Evolutionary conservation across 1,140 invertebrate genomes (phyloP).

Genomic region (Diabrotica undecimpunctata): DNA sequence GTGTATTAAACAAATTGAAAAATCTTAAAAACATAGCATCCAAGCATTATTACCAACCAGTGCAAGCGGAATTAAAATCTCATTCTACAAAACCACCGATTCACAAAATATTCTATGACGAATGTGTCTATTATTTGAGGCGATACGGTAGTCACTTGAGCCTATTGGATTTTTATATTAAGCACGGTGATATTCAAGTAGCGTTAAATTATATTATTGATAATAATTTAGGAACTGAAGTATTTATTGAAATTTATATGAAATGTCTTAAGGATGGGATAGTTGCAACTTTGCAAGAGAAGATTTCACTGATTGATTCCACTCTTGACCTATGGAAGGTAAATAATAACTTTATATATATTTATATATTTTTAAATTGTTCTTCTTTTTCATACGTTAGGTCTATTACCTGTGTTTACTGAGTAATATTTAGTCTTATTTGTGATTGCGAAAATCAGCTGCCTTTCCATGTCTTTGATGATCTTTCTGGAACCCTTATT

Average conservation of each 20-base stretch:
- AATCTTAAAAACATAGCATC: conserved; percentile 47
- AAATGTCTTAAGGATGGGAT: conserved; percentile 59
- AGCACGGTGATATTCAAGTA: conserved; percentile 57
- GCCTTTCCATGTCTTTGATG: no score
- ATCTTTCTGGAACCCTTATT: no score
- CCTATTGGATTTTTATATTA: conserved; percentile 68
- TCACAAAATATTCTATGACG: conserved; percentile 61
- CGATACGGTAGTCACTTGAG: conserved; percentile 66
- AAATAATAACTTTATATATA: conserved; percentile 34
- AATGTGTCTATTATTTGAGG: conserved; percentile 68
- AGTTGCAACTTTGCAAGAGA: conserved; percentile 57
- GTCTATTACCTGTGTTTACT: no score
- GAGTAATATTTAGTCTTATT: no score
- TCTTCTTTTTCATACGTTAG: no score
- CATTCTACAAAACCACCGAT: conserved; percentile 16
- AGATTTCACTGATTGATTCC: conserved; percentile 59
- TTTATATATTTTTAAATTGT: no score
- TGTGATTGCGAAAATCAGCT: no score
- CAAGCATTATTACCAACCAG: conserved; percentile 39
- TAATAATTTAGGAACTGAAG: conserved; percentile 61
- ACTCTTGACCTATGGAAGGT: conserved; percentile 64
- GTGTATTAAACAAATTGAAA: conserved; percentile 49
- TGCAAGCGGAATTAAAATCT: conserved; percentile 8
- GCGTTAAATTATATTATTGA: conserved; percentile 62
- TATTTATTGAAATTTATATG: conserved; percentile 71